Evolutionary conservation across 2,888 invertebrate species (phyloP).

Genomic region (Eilema griseolum): DNA sequence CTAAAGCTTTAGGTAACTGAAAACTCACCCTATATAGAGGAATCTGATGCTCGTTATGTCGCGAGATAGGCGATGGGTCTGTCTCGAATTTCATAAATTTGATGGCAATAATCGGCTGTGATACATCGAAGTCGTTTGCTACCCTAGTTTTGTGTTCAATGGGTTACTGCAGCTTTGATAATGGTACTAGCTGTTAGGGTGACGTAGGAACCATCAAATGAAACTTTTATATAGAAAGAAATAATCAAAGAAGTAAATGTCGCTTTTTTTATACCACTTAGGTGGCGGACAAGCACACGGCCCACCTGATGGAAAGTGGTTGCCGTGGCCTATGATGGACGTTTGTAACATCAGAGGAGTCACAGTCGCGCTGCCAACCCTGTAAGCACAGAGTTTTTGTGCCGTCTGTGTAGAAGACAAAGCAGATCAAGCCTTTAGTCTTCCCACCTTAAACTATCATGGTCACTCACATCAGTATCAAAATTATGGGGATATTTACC

Average conservation of each 20-base stretch:
- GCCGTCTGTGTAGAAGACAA: too few species aligned
- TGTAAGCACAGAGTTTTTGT: too few species aligned
- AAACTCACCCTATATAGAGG: constrained; percentile 5
- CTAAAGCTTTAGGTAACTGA: neutral
- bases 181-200: neutral
- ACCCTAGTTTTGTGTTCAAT: constrained; percentile 8
- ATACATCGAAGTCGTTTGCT: constrained; percentile 16
- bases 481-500: too few species aligned
- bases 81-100: constrained; percentile 15
- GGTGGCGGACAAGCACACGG: too few species aligned
- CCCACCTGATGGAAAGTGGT: too few species aligned
- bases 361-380: too few species aligned
- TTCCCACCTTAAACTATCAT: too few species aligned
- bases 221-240: neutral
- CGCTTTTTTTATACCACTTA: too few species aligned
- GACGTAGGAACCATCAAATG: neutral
- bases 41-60: constrained; percentile 16
- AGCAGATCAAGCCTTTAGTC: too few species aligned
- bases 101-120: constrained; percentile 12
- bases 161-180: neutral
- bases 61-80: neutral
- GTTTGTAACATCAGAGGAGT: too few species aligned
- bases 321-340: too few species aligned
- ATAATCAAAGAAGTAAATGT: neutral
- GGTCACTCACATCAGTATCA: too few species aligned